phyloP scores from a whole-genome alignment of 2,888 invertebrate genomes.

The Cryptocephalus moraei region DNA sequence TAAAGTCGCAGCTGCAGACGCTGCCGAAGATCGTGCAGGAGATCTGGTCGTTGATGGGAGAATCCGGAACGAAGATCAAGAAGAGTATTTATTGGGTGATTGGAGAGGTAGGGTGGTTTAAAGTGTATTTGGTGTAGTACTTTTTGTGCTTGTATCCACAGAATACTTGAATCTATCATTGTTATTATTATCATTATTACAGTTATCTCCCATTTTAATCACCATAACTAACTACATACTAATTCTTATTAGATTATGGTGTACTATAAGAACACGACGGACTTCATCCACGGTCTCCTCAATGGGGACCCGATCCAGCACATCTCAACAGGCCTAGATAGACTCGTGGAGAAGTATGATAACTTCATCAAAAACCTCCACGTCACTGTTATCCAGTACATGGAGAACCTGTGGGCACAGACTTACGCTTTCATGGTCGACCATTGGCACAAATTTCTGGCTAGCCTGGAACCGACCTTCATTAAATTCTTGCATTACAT shows the following conservation, averaged over 20 bases:
- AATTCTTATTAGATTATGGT: conserved; percentile 43
- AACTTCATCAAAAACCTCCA: conserved; percentile 69
- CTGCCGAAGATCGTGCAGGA: conserved; percentile 72
- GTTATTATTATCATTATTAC: too few relatives aligned
- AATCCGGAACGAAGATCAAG: conserved; percentile 68
- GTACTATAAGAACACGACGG: conserved; percentile 59
- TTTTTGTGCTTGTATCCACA: too few relatives aligned
- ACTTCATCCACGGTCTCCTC: conserved; percentile 57
- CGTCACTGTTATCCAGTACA: conserved; percentile 55
- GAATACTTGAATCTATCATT: too few relatives aligned
- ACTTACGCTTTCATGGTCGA: conserved; percentile 51
- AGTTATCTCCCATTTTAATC: too few relatives aligned
- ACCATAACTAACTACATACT: too few relatives aligned
- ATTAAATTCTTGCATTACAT: conserved; percentile 66
- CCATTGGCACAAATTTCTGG: conserved; percentile 65
- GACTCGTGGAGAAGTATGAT: conserved; percentile 66
- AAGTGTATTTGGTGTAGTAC: too few relatives aligned
- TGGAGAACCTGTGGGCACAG: conserved; percentile 66
- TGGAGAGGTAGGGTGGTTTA: conserved; percentile 42
- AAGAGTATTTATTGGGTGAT: conserved; percentile 66
- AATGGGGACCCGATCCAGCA: conserved; percentile 69
- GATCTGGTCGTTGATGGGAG: conserved; percentile 78
- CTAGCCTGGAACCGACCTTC: conserved; percentile 67
- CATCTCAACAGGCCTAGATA: conserved; percentile 56
- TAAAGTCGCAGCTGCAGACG: conserved; percentile 66